phyloP scores from a whole-genome alignment of 2,113 vertebrate species.

The Rhegmatorhina hoffmannsi region DNA sequence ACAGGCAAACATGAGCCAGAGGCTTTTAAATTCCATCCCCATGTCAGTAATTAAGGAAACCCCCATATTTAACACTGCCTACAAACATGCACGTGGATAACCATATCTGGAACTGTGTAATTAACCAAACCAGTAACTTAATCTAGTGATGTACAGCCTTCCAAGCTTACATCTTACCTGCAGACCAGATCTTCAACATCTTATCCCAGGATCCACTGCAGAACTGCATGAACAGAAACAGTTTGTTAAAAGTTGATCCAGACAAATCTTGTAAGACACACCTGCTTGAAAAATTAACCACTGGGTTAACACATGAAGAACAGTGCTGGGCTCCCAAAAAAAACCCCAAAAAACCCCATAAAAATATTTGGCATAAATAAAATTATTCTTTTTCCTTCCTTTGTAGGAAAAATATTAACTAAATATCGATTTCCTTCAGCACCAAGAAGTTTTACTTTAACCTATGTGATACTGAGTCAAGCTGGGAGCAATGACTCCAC shows the following conservation, averaged over 20 bases:
- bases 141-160: not conserved
- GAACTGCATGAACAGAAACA: slow-evolving; percentile 79
- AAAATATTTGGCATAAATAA: not conserved
- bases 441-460: not conserved
- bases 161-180: slow-evolving; percentile 78
- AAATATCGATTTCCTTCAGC: not conserved
- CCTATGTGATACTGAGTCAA: not conserved
- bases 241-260: not conserved
- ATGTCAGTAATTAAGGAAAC: not conserved
- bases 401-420: not conserved
- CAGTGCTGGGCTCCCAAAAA: not conserved
- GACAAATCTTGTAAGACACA: not conserved
- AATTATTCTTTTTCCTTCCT: not conserved
- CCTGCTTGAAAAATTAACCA: not conserved
- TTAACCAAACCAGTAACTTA: not conserved
- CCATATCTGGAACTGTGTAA: not conserved
- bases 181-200: slow-evolving; percentile 98
- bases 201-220: slow-evolving; percentile 99
- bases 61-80: not conserved
- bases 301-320: not conserved
- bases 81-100: not conserved
- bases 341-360: too few relatives aligned
- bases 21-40: not conserved
- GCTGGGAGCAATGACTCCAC: not conserved
- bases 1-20: not conserved